Base-by-base conservation (phyloP, 2,888 invertebrate species). In the Thyatira batis region DNA sequence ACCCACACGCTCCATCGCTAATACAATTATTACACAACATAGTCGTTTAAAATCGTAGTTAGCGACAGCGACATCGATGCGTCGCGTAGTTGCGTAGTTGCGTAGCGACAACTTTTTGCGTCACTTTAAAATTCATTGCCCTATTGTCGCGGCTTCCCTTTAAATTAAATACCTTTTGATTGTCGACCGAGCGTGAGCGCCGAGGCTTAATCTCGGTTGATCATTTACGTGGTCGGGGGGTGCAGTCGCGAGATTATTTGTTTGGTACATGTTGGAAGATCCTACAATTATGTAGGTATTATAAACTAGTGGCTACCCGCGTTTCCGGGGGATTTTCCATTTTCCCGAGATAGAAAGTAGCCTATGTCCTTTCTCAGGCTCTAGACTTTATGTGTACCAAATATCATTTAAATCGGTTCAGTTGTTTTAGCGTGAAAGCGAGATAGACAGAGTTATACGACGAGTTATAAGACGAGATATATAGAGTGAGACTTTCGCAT, bases 121-220 rank as follows among this genome's bases (percentile, higher is more conserved):
- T 50, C 10, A 61, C 53, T 54, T 21, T 51, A 54, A 52, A 63
- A 70, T 73, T 65, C 70, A 69, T 62, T 2, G 52, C 54, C 59
- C 55, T 64, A 65, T 72, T 66, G 69, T 71, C 60, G 61, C 55
- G 50, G 58, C 55, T 63, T 65, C 76, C 72, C 61, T 60, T 65
- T 60, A 69, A 72, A 75, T 76, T 74, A 39, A 80, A 72, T 71
- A 69, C 68, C 78, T 74, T 82, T 89, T 86, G 82, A 80, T 75
- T 76, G 74, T 73, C 84, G 74, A 80, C 78, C 78, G 83, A 82
- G 86, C 87, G 85, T 73, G 78, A 82, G 78, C 82, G 74, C 75
- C 79, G 78, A 52, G 69, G 64, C 74, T 77, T 87, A 86, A 87
- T 87, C 85, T 82, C 77, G 65, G 80, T 76, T 85, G 85, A 85